phyloP scores from a whole-genome alignment of 2,888 invertebrate species.

The Zonitis immaculata region DNA sequence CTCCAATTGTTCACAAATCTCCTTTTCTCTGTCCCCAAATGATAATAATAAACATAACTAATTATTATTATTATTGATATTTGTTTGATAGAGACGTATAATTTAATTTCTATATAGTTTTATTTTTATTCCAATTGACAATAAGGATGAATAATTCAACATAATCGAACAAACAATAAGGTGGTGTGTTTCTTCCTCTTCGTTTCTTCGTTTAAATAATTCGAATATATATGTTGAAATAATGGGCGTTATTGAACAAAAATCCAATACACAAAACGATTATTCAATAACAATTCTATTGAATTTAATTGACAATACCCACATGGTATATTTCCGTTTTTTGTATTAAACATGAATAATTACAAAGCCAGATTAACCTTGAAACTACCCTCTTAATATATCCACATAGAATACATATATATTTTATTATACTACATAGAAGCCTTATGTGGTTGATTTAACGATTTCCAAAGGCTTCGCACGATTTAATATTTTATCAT shows the following conservation, averaged over 20 bases:
- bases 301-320: neutral
- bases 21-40: neutral
- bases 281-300: neutral
- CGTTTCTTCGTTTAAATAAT: too few relatives aligned
- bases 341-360: neutral
- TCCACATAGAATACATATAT: neutral
- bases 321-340: neutral
- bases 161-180: neutral
- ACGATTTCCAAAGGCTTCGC: neutral
- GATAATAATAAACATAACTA: too few relatives aligned
- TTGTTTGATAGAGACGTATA: neutral
- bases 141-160: neutral
- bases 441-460: neutral
- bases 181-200: too few relatives aligned
- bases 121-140: neutral
- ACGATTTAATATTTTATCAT: too few relatives aligned
- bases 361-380: neutral
- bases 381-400: neutral
- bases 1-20: neutral
- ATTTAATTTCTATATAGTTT: neutral
- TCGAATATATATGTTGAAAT: neutral
- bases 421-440: too few relatives aligned
- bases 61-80: neutral
- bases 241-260: neutral
- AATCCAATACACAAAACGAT: neutral